Evolutionary conservation across 2,888 invertebrate species (phyloP).

Genomic region (Leucoma salicis): DNA sequence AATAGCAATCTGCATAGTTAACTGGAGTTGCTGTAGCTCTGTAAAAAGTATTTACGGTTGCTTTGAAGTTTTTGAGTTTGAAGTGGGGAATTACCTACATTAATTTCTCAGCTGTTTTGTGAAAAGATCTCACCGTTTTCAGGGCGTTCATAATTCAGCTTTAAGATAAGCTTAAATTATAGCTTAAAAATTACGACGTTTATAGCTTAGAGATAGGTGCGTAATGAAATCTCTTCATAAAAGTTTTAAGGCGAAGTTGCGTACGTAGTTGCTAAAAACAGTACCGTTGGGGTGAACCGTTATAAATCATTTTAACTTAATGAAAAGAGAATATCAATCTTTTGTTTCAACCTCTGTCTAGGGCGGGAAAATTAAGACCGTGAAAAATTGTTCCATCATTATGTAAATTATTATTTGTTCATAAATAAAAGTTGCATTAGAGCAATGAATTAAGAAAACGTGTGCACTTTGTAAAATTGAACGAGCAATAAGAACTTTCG

Average conservation of each 20-base stretch:
- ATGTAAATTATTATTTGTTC: slow-evolving; percentile 73
- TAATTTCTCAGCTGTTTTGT: too few species aligned
- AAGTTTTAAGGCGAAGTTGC: slow-evolving; percentile 23
- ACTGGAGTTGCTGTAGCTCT: too few species aligned
- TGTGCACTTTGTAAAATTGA: slow-evolving; percentile 40
- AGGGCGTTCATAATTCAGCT: too few species aligned
- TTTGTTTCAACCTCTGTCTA: slow-evolving; percentile 61
- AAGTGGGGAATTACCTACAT: too few species aligned
- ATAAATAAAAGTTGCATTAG: slow-evolving; percentile 51
- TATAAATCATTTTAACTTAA: slow-evolving; percentile 71
- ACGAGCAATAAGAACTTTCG: slow-evolving; percentile 14
- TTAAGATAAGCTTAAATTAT: too few species aligned
- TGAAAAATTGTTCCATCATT: slow-evolving; percentile 68
- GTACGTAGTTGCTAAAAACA: slow-evolving; percentile 20
- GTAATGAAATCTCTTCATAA: slow-evolving; percentile 31
- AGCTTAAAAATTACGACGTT: too few species aligned
- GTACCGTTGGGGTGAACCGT: slow-evolving; percentile 46
- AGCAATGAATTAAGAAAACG: slow-evolving; percentile 42
- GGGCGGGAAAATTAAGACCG: slow-evolving; percentile 62
- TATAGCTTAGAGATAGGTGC: slow-evolving; percentile 13
- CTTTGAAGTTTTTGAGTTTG: too few species aligned
- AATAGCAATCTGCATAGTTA: too few species aligned
- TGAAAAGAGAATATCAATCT: slow-evolving; percentile 76
- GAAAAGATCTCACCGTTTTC: too few species aligned
- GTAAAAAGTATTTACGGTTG: too few species aligned